Evolutionary conservation across 2,113 vertebrate genomes (phyloP).

Genomic region (Chaenogobius annularis): DNA sequence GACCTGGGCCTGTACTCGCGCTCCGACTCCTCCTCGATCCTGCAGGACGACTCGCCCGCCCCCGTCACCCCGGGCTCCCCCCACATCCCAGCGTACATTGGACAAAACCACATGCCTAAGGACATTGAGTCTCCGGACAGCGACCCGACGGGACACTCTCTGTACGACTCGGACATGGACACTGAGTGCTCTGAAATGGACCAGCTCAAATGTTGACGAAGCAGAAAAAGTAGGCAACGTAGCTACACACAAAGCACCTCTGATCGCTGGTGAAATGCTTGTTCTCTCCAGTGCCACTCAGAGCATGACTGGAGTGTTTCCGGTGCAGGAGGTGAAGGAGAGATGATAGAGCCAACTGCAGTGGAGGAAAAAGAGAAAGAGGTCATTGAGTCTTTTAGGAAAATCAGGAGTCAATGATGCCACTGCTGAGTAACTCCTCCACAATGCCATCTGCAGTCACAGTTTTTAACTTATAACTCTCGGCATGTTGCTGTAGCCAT

Average conservation of each 20-base stretch:
- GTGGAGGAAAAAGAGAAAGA: slow-evolving; percentile 26
- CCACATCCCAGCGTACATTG: not conserved
- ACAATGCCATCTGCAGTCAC: slow-evolving; percentile 25
- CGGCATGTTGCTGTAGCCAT: slow-evolving; percentile 20
- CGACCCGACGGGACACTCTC: slow-evolving; percentile 90
- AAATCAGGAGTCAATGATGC: slow-evolving; percentile 67
- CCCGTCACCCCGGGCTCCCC: not conserved
- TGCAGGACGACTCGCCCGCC: slow-evolving; percentile 78
- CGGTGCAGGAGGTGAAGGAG: not conserved
- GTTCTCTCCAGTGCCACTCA: slow-evolving; percentile 28
- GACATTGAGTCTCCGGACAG: slow-evolving; percentile 88
- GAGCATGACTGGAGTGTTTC: slow-evolving; percentile 23
- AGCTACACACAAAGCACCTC: slow-evolving; percentile 15
- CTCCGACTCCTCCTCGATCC: slow-evolving; percentile 91
- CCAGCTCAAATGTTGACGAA: slow-evolving; percentile 83
- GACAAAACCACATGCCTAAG: slow-evolving; percentile 35
- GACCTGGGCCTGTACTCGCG: slow-evolving; percentile 92
- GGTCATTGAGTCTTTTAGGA: not conserved
- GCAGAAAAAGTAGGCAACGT: slow-evolving; percentile 14
- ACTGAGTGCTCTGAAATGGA: slow-evolving; percentile 91
- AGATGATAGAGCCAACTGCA: slow-evolving; percentile 14
- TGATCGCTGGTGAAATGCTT: slow-evolving; percentile 26
- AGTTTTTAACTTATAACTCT: slow-evolving; percentile 22
- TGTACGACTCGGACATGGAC: slow-evolving; percentile 97
- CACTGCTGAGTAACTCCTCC: slow-evolving; percentile 66